Base-by-base conservation (phyloP, 2,797 vertebrate genomes). In the Platalea minor region DNA sequence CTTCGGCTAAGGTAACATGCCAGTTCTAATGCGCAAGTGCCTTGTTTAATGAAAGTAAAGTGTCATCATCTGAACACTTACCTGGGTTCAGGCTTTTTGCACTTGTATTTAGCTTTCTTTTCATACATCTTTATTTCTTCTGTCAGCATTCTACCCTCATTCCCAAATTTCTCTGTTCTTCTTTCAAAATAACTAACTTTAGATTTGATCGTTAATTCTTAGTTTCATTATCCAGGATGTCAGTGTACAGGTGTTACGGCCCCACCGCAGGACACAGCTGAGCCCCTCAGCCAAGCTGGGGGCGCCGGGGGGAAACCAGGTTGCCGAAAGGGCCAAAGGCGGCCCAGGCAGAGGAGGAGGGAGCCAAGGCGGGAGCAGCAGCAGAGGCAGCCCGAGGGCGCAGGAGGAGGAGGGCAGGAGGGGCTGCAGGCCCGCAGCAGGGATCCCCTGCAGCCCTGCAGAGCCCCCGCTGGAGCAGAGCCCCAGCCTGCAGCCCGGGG, bases 241-340 rank as follows among this genome's bases (percentile, higher is more conserved):
- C 51, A 2, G 8, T 9, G 17, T 9, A 9, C 4, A 19, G 8
- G 12, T 1, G 4, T 7, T 1, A 24, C 11, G 48, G 48, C 23
- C 48, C 48, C 48, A 48, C 39, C 11, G 39, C 12, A 41, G 39
- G 39, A 41, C 39, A 41, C 39, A 41, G 39, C 39, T 41, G 39
- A 19, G 57, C 57, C 57, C 57, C n/a, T 35, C n/a, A 25, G 57
- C n/a, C 57, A 11, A 35, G n/a, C 33, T 10, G 57, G 57, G n/a
- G 57, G n/a, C 4, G 14, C 57, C 14, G n/a, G 57, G n/a, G n/a
- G 23, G 57, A 25, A 37, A 26, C 26, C 7, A 12, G 37, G 59
- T 9, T 13, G 13, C 35, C 1, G 5, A 17, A 25, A 37, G 57
- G 57, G 57, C 57, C 5, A 25, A 11, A 37, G 57, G 57, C 15